Base-by-base conservation (phyloP, 2,888 invertebrate genomes). In the Seira sanloemensis region DNA sequence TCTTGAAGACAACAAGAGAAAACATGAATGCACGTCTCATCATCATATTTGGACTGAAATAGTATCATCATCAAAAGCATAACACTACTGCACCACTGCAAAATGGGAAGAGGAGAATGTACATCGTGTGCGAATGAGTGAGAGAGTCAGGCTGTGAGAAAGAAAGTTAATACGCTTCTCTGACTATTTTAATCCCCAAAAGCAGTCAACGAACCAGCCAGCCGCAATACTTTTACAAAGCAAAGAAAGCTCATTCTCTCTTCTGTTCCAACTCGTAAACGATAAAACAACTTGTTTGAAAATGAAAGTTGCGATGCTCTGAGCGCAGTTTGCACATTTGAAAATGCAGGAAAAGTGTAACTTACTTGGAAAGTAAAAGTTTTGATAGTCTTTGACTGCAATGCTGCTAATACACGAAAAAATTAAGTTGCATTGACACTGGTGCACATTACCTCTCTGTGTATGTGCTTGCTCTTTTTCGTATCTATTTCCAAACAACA, bases 181-280 rank as follows among this genome's bases (percentile, higher is more conserved):
- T 81, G 81, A 81, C 68, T 81, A 81, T 81, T 81, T 74, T 81
- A 81, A 74, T 81, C 81, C 81, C 80, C 75, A 81, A 81, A 81
- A 75, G 81, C 75, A 81, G 81, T 75, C 81, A 81, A 81, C 81
- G 81, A 81, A 81, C 81, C 81, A 68, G 58, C 71, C 73, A 81
- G 74, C 81, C 75, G 54, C 71, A 74, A 81, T 81, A 65, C n/a
- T 58, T 58, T 4, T 58, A 58, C 58, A 58, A 58, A 58, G 58
- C 58, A 58, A 18, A 58, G 58, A 58, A 58, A 58, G 58, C 58
- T 37, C 37, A 37, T 12, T 37, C 37, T 37, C n/a, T n/a, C n/a
- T n/a, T n/a, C n/a, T n/a, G 7, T 58, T 58, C 58, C 58, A 58
- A 58, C 58, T 58, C 18, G 58, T 58, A 18, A 58, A 58, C 58